Evolutionary conservation across 2,797 vertebrate species (phyloP).

Genomic region (Lacerta bilineata): DNA sequence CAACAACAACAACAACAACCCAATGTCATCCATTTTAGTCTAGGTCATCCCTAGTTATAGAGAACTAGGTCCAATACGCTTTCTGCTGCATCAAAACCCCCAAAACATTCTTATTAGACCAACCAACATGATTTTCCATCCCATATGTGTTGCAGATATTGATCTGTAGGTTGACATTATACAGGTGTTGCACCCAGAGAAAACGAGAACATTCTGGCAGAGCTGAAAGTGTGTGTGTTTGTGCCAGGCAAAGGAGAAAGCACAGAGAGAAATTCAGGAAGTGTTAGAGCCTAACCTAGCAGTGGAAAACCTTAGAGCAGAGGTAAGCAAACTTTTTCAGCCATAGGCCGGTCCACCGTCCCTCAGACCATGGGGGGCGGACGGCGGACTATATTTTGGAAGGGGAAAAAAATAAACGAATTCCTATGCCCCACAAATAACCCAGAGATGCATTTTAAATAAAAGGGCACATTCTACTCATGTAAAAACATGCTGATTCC

Average conservation of each 20-base stretch:
- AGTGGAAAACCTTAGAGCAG: not conserved
- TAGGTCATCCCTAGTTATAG: not conserved
- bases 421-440: too few species aligned
- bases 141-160: conserved; percentile 12
- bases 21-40: conserved; percentile 24
- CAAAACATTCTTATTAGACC: conserved; percentile 6
- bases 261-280: not conserved
- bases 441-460: too few species aligned
- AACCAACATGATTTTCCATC: not conserved
- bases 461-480: too few species aligned
- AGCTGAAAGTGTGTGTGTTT: not conserved
- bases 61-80: not conserved
- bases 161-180: not conserved
- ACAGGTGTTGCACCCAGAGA: not conserved
- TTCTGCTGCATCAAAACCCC: not conserved
- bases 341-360: too few species aligned
- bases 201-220: conserved; percentile 5
- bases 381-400: too few species aligned
- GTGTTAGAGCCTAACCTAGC: not conserved
- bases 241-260: not conserved
- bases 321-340: too few species aligned
- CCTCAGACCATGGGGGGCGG: too few species aligned
- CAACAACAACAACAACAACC: not conserved
- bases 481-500: too few species aligned
- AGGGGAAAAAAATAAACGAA: too few species aligned